Evolutionary conservation across 2,113 vertebrate genomes (phyloP), one percentile per base, ranked within the genome.

Genomic region (Salvelinus alpinus): DNA sequence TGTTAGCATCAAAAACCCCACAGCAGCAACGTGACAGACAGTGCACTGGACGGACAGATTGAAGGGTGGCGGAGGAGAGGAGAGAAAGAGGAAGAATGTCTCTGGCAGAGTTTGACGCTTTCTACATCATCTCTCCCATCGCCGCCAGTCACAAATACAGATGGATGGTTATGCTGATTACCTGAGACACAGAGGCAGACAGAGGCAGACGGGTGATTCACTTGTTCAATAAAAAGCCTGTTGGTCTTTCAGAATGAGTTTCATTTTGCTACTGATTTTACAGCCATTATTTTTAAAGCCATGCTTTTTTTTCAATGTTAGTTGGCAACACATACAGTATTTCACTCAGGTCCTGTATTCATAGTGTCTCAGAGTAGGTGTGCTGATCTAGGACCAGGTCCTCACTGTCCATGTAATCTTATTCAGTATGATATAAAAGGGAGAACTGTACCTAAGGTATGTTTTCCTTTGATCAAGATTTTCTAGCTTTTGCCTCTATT

Each of bases 31-130:
- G 54, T 29, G 70, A 70, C 59, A 38, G 71, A 51, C 12, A 1
- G 44, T 3, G 22, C 8, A 22, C 8, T 31, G 68, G 74, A 77
- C 14, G 8, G 77, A 82, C 78, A 72, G 84, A 85, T 5, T 79
- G 64, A 82, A 38, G 65, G 12, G 65, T 27, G 64, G 14, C 1
- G 1, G 64, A 29, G 64, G 29, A 64, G 60, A 24, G 22, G 60
- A 16, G n/a, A 59, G 57, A n/a, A n/a, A 20, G 5, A 22, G 60
- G n/a, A 12, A 20, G 62, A 64, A 25, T 3, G 22, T 22, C 20
- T 64, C 20, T 64, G 64, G 27, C 12, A 66, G 64, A 27, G 64
- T 9, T 6, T 12, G 73, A 11, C 57, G 47, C 29, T 34, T 72
- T n/a, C 54, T 44, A 54, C 29, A 14, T 18, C 71, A 64, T 64